Conservation (phyloP, 2,888 invertebrate genomes). For the Dryobotodes eremita region DNA sequence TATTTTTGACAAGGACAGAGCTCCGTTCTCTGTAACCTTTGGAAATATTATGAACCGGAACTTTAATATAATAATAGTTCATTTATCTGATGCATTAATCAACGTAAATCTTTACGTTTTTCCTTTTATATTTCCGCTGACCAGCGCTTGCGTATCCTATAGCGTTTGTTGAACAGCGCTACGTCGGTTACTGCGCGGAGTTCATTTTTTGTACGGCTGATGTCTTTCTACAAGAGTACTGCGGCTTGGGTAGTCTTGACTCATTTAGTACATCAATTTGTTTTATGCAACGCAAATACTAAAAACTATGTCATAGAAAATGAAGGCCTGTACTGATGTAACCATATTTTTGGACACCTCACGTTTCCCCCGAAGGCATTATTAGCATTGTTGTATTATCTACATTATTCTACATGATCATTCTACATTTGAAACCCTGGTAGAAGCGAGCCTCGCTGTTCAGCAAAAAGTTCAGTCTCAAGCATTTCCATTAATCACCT, state of each 20-base stretch:
- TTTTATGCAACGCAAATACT: neutral
- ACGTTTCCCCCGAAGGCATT: neutral
- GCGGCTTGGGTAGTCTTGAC: neutral
- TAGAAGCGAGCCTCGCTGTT: constrained; percentile 12
- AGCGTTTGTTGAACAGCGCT: neutral
- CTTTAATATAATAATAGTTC: constrained; percentile 35
- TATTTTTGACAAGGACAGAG: constrained; percentile 56
- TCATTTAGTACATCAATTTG: constrained; percentile 4
- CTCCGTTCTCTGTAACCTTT: constrained; percentile 57
- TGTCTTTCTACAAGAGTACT: neutral
- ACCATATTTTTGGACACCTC: neutral
- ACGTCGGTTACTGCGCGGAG: neutral
- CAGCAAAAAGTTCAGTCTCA: constrained; percentile 30
- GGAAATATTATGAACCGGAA: constrained; percentile 50
- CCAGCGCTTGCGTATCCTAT: neutral
- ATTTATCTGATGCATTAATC: constrained; percentile 42
- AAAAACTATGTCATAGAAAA: neutral
- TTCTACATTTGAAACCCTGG: neutral
- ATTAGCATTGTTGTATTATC: neutral
- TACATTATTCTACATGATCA: neutral
- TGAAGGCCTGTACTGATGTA: neutral
- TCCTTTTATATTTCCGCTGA: constrained; percentile 19
- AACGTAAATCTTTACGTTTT: constrained; percentile 18
- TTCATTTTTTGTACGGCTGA: neutral
- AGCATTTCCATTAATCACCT: constrained; percentile 48